A percentile compares a stretch with the other conserved stretches of the same genome.
Conservation (phyloP, 2,797 vertebrate species). For the Pseudochirops corinnae region DNA sequence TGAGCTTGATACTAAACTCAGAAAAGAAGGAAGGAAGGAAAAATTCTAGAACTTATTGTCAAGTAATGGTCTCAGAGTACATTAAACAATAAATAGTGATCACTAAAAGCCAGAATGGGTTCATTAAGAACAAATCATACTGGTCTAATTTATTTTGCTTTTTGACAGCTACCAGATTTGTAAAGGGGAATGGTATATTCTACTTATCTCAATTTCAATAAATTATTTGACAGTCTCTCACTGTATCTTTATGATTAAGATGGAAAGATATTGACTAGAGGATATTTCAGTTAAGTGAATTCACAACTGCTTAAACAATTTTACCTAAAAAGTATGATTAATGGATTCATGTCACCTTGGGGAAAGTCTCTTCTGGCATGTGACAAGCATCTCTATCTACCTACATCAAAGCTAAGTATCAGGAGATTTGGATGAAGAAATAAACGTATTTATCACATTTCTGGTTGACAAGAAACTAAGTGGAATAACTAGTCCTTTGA, state of each 20-base stretch:
- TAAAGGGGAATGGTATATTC: neutral
- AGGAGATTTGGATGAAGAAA: neutral
- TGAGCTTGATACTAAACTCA: neutral
- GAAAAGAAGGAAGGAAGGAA: neutral
- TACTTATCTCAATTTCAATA: neutral
- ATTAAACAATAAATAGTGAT: neutral
- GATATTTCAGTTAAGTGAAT: neutral
- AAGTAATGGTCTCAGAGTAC: neutral
- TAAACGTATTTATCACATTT: neutral
- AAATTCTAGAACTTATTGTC: neutral
- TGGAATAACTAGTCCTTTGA: neutral
- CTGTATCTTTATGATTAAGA: neutral
- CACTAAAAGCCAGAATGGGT: slow-evolving; percentile 1
- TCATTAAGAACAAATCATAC: neutral
- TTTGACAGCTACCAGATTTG: neutral
- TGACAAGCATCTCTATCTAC: neutral
- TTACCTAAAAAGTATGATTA: neutral
- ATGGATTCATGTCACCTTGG: neutral
- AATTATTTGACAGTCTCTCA: neutral
- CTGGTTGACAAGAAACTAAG: neutral
- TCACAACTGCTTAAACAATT: neutral
- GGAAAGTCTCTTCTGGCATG: neutral
- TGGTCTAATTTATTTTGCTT: neutral
- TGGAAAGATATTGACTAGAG: neutral
- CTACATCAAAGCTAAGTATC: neutral